Conservation (phyloP, 2,888 invertebrate genomes). For the Cephus sareptanus region DNA sequence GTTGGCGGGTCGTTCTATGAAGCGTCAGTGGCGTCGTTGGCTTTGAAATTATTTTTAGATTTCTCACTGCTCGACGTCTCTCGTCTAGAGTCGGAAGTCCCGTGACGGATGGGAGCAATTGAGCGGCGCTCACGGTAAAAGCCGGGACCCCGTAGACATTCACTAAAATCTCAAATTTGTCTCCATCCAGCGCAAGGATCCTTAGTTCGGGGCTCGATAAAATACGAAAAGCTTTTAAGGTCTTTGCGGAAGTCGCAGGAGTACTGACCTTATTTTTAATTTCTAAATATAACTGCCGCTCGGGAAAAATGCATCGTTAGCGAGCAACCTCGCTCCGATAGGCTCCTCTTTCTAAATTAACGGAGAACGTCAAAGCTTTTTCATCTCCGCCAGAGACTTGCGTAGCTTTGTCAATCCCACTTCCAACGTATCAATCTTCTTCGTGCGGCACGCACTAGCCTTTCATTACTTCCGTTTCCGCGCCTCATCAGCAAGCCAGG, state of each 20-base stretch:
- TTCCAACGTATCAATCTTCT: background rate
- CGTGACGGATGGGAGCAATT: slow-evolving; percentile 44
- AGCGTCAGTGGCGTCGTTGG: slow-evolving; percentile 27
- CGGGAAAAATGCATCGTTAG: background rate
- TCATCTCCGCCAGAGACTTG: background rate
- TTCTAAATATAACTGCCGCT: slow-evolving; percentile 15
- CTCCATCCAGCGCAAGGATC: slow-evolving; percentile 25
- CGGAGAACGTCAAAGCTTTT: background rate
- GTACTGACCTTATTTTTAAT: slow-evolving; percentile 40
- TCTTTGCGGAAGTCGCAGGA: slow-evolving; percentile 25
- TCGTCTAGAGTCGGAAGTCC: slow-evolving; percentile 36
- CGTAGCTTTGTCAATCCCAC: background rate
- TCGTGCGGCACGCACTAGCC: background rate
- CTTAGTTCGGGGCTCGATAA: slow-evolving; percentile 19
- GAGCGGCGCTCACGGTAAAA: slow-evolving; percentile 35
- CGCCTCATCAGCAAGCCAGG: background rate
- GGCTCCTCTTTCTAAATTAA: background rate
- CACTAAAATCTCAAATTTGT: slow-evolving; percentile 42
- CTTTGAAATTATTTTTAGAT: slow-evolving; percentile 42
- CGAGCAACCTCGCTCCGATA: background rate
- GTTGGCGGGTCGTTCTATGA: background rate
- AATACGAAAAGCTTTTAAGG: slow-evolving; percentile 43
- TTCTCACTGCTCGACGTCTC: slow-evolving; percentile 22
- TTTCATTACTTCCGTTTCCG: background rate
- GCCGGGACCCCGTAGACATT: slow-evolving; percentile 26